Base-by-base conservation (phyloP, 2,797 vertebrate species). In the Ctenopoma kingsleyae region DNA sequence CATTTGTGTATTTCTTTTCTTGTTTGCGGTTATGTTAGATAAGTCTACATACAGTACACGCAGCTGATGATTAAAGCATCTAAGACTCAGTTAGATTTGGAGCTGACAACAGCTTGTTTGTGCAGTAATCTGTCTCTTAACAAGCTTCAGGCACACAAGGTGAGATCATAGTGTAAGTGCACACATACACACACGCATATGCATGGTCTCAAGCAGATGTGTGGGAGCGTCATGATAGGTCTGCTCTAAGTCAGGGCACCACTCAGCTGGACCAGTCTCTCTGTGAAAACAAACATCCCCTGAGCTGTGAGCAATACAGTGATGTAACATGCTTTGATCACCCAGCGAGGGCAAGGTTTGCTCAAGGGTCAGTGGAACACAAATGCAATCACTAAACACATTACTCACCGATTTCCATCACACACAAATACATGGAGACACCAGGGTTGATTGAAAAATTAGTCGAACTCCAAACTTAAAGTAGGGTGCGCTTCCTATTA, bases 141-240 rank as follows among this genome's bases (percentile, higher is more conserved):
- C 91, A 85, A 92, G 89, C 88, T 91, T 92, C 92, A 94, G 90
- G 91, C 94, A 93, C 92, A 94, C 92, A 91, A 93, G 75, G 83
- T 94, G 93, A 95, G 93, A 93, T 95, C 94, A 95, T 94, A 83
- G 83, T 46, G 32, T 20, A 76, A 77, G 67, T 3, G 23, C 74
- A 69, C 82, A 67, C 80, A 70, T 25, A 65, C 53, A 73, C 79
- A 83, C 83, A 85, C 48, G 48, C 77, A 78, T 56, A 46, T 23
- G 56, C 68, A 38, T 35, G 15, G 64, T 70, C 81, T 58, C 70
- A 55, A 53, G 68, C 82, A 88, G 81, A 91, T 89, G 87, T 90
- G 81, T 79, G 80, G 76, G 83, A 76, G 81, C 83, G 44, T 84
- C 78, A 60, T 55, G 62, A 81, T 82, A 93, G 91, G 91, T 93